phyloP scores from a whole-genome alignment of 2,113 vertebrate species.

The Etheostoma cragini region DNA sequence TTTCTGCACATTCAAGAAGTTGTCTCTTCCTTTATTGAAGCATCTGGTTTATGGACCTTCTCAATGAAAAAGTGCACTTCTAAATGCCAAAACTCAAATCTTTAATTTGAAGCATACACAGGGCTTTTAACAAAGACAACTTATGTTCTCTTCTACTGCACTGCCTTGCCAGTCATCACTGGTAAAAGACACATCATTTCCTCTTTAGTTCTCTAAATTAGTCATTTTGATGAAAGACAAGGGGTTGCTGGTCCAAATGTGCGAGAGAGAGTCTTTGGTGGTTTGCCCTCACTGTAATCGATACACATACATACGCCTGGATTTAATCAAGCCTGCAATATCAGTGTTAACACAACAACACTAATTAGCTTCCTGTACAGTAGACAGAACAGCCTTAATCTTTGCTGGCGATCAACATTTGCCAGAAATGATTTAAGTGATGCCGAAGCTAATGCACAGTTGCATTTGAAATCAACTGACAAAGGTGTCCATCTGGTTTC shows the following conservation, averaged over 20 bases:
- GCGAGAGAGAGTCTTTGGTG: slow-evolving; percentile 59
- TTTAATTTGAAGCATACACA: slow-evolving; percentile 71
- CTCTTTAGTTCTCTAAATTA: slow-evolving; percentile 61
- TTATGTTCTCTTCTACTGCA: slow-evolving; percentile 59
- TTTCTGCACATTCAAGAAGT: slow-evolving; percentile 7
- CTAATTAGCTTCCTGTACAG: slow-evolving; percentile 60
- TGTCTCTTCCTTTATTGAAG: neutral
- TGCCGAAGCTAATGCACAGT: neutral
- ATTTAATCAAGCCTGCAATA: slow-evolving; percentile 67
- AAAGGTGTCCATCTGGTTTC: slow-evolving; percentile 7
- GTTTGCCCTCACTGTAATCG: slow-evolving; percentile 60
- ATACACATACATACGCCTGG: slow-evolving; percentile 50
- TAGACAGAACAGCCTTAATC: slow-evolving; percentile 43
- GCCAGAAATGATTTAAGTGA: slow-evolving; percentile 37
- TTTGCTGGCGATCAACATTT: slow-evolving; percentile 46
- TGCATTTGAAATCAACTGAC: slow-evolving; percentile 10
- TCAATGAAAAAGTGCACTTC: slow-evolving; percentile 22
- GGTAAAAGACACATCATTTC: slow-evolving; percentile 67
- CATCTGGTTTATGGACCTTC: slow-evolving; percentile 33
- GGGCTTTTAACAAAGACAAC: slow-evolving; percentile 74
- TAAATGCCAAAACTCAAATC: slow-evolving; percentile 32
- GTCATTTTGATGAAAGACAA: slow-evolving; percentile 63
- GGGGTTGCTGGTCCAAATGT: slow-evolving; percentile 53
- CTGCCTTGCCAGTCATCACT: slow-evolving; percentile 56
- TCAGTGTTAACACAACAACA: slow-evolving; percentile 50